A percentile compares a stretch with the other conserved stretches of the same genome.
These are phyloP conservation scores for Iselma pallidipennis DNA, from an alignment of 2,888 invertebrate species.

Conservation along the genomic window DNA sequence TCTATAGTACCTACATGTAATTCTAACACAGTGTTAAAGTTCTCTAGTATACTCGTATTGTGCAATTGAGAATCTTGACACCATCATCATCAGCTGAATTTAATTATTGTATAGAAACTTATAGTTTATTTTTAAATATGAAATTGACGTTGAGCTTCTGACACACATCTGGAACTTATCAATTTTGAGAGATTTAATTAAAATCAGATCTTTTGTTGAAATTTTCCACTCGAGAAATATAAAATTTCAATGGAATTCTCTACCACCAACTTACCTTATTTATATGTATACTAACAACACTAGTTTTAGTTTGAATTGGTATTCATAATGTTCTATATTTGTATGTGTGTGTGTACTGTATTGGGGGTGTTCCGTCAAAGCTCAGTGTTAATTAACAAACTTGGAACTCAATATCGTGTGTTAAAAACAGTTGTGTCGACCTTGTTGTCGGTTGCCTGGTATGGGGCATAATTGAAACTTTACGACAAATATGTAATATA, in stretches of 20 bases:
- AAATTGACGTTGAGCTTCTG: neutral
- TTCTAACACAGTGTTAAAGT: too few relatives aligned
- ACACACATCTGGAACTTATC: neutral
- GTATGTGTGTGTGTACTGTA: neutral
- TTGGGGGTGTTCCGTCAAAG: conserved; percentile 19
- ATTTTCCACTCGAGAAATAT: neutral
- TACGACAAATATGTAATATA: conserved; percentile 20
- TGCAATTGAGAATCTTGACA: too few relatives aligned
- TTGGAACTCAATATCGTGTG: conserved; percentile 23
- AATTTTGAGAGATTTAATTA: neutral
- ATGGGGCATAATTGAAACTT: conserved; percentile 23
- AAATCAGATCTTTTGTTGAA: conserved; percentile 3
- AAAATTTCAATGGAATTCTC: conserved; percentile 15
- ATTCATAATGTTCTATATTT: neutral
- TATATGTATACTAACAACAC: conserved; percentile 16
- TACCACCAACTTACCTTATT: conserved; percentile 20
- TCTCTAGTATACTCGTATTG: too few relatives aligned
- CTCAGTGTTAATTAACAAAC: conserved; percentile 27
- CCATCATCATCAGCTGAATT: too few relatives aligned
- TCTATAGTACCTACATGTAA: too few relatives aligned
- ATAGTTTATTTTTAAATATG: too few relatives aligned
- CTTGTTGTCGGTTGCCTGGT: conserved; percentile 10
- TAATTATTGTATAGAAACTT: too few relatives aligned
- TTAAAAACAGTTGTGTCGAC: conserved; percentile 24
- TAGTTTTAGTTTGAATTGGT: conserved; percentile 10